Evolutionary conservation across 2,888 invertebrate species (phyloP), one percentile per base, ranked within the genome.

Genomic region (Oscheius sp.): DNA sequence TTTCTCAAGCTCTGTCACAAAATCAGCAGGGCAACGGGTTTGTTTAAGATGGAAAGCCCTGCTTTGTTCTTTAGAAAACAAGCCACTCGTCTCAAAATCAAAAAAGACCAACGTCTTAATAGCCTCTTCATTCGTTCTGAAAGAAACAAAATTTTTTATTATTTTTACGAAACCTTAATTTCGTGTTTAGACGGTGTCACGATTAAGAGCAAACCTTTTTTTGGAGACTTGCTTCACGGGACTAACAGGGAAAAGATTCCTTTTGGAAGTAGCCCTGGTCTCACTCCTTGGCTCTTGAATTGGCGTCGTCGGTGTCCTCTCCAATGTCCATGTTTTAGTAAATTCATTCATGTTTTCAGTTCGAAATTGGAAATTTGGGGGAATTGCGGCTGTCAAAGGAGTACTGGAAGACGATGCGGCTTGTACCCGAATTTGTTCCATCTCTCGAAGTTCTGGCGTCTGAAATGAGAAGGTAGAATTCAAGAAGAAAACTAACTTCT

Each of bases 21-120:
- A 64, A 20, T 64, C 48, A 0, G 48, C 31, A 2, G 64, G 64
- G 50, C 17, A 45, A 8, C 61, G 25, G 0, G 61, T 17, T 45
- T 61, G 42, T 20, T 29, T 42, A 25, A 61, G 27, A 15, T 17
- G 31, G 6, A 42, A 58, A 15, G 15, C 25, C 12, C 17, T 29
- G n/a, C 46, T 25, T 3, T 27, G 42, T 20, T 57, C 67, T 10
- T 10, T 17, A 15, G 53, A 29, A 12, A 65, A 31, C 12, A 81
- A 48, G 12, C 78, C 82, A 3, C 79, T 81, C 48, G 79, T 80
- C 68, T 83, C 83, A 34, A 82, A 65, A 67, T 83, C 83, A 45
- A 81, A 73, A 73, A 83, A 82, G 4, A 82, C 67, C 58, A 65
- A 3, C 0, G 55, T 65, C 27, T 65, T 65, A 1, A 52, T 39